Conservation (phyloP, 2,113 vertebrate species). For the Callorhinus ursinus region DNA sequence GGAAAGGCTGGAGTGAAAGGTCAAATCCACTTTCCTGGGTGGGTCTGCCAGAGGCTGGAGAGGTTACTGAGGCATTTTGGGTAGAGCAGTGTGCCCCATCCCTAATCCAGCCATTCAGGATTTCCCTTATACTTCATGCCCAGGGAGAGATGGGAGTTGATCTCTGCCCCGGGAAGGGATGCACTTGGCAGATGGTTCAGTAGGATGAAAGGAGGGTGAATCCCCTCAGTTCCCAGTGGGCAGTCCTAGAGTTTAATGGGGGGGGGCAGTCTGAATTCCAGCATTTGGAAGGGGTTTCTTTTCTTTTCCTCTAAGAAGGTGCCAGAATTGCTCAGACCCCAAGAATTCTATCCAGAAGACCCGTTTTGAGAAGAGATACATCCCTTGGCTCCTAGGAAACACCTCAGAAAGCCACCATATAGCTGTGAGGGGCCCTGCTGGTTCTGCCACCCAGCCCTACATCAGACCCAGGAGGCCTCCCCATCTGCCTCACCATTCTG, state of each 20-base stretch:
- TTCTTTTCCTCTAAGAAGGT: background rate
- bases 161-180: background rate
- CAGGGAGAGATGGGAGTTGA: background rate
- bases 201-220: background rate
- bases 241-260: background rate
- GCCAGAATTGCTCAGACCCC: background rate
- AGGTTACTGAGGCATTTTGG: background rate
- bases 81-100: background rate
- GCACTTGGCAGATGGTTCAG: background rate
- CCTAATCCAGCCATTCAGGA: background rate
- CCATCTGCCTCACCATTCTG: fast-evolving
- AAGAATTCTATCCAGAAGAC: background rate
- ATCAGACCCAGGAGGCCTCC: background rate
- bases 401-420: background rate
- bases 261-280: background rate
- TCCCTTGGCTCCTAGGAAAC: background rate
- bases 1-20: background rate
- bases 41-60: background rate
- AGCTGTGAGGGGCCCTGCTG: background rate
- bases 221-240: background rate
- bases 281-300: background rate
- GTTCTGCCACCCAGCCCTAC: background rate
- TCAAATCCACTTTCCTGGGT: background rate
- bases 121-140: background rate
- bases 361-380: background rate